Percentiles rank a stretch among this genome's conserved stretches.
Conservation (phyloP, 2,888 invertebrate species). For the Lasioglossum malachurum region DNA sequence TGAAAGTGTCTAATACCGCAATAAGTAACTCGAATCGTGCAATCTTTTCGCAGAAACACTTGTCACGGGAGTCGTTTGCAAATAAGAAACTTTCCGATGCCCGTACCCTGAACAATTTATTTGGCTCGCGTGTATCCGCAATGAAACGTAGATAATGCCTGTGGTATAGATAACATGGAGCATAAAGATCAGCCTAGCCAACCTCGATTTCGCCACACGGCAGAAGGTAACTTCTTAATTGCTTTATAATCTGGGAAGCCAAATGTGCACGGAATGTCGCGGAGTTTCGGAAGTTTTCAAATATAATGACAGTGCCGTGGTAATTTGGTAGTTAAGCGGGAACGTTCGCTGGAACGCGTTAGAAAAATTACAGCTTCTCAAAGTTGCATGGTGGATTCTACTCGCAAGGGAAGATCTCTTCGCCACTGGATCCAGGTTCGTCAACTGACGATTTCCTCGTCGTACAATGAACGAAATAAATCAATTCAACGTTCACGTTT, state of each 20-base stretch:
- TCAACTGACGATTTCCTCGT: neutral
- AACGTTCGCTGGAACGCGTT: neutral
- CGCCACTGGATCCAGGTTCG: neutral
- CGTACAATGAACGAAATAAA: neutral
- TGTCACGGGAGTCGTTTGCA: neutral
- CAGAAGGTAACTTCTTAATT: constrained; percentile 14
- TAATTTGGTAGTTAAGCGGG: neutral
- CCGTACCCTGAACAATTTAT: neutral
- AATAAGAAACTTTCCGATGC: neutral
- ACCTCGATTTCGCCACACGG: constrained; percentile 12
- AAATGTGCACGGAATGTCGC: constrained; percentile 12
- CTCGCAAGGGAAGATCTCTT: neutral
- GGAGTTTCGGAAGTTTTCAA: constrained; percentile 19
- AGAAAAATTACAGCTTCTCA: neutral
- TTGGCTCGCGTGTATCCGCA: neutral
- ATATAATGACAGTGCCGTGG: constrained; percentile 9
- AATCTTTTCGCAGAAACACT: neutral
- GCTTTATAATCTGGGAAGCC: constrained; percentile 20
- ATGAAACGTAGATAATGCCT: neutral
- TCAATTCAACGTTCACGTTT: neutral
- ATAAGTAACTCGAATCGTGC: no score
- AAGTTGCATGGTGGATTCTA: neutral
- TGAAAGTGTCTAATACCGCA: no score
- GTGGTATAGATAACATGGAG: neutral
- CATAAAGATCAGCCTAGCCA: constrained; percentile 11